These are phyloP conservation scores for Echinarachnius parma DNA, from an alignment of 53 echinoderm and acorn worm species.

Conservation along the genomic window DNA sequence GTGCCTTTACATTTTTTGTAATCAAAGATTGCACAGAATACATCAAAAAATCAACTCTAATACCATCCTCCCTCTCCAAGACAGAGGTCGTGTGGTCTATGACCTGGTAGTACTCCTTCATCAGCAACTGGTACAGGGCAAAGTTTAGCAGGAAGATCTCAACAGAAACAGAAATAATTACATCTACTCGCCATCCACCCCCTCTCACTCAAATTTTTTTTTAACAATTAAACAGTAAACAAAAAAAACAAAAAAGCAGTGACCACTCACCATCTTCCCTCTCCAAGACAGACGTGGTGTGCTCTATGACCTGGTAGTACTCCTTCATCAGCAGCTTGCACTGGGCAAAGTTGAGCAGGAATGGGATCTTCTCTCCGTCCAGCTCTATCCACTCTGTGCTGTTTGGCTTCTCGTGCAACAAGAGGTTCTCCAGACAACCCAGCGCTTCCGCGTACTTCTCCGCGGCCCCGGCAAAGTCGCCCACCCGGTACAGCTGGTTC, in stretches of 20 bases:
- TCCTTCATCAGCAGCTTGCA: conserved; percentile 87
- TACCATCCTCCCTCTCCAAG: neutral
- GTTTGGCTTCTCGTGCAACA: conserved; percentile 93
- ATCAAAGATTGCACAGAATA: neutral
- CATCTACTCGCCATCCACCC: too few relatives aligned
- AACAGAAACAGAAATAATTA: too few relatives aligned
- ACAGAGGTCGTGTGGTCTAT: neutral
- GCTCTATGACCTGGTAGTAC: conserved; percentile 95
- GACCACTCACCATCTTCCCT: conserved; percentile 92
- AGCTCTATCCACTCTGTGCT: conserved; percentile 67
- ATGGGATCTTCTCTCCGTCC: conserved; percentile 80
- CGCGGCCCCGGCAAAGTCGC: conserved; percentile 69
- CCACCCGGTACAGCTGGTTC: conserved; percentile 65
- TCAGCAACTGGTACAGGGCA: neutral
- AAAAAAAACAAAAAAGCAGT: too few relatives aligned
- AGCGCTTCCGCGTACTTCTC: conserved; percentile 95
- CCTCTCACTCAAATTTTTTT: too few relatives aligned
- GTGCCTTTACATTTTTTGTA: conserved; percentile 83
- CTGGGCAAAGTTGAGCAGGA: conserved; percentile 96
- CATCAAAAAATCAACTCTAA: too few relatives aligned
- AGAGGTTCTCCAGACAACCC: conserved; percentile 89
- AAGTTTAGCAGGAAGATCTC: conserved; percentile 43
- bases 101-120: neutral
- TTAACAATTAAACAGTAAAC: too few relatives aligned
- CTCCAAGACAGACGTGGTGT: conserved; percentile 72